Evolutionary conservation across 2,888 invertebrate species (phyloP).

Genomic region (Andrena marginata): DNA sequence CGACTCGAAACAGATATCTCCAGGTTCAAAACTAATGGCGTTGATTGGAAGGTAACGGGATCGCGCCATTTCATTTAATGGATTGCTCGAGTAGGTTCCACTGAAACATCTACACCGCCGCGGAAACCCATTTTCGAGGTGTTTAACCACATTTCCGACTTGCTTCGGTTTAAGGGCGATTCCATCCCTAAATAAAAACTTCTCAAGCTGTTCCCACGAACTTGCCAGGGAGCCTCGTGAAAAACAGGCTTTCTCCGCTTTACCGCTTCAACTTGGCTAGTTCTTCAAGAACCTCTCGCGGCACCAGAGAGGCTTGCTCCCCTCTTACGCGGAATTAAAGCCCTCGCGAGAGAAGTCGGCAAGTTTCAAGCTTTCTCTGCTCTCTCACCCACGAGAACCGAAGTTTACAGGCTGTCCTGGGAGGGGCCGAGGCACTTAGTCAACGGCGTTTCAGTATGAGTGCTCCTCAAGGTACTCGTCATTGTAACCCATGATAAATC

Average conservation of each 20-base stretch:
- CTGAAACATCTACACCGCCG: not conserved
- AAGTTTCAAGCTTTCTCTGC: not conserved
- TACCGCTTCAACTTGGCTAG: conserved; percentile 27
- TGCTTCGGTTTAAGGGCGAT: not conserved
- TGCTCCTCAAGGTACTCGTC: not conserved
- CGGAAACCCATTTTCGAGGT: not conserved
- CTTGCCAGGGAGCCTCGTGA: conserved; percentile 23
- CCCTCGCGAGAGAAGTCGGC: not conserved
- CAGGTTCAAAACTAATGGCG: too few relatives aligned
- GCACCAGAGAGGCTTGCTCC: not conserved
- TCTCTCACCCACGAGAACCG: not conserved
- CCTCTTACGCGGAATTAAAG: conserved; percentile 9
- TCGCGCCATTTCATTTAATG: too few relatives aligned
- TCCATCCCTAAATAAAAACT: conserved; percentile 34
- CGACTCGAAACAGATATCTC: not conserved
- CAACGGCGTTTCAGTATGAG: not conserved
- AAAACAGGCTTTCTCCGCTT: conserved; percentile 24
- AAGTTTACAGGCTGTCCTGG: not conserved
- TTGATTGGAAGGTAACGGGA: too few relatives aligned
- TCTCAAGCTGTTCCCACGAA: conserved; percentile 41
- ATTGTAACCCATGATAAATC: not conserved
- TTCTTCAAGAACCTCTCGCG: conserved; percentile 10
- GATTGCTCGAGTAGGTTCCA: too few relatives aligned
- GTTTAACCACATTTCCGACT: conserved; percentile 1
- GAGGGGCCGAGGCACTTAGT: not conserved